Evolutionary conservation across 2,888 invertebrate species (phyloP).

Genomic region (Disparrhopalites patrizii): DNA sequence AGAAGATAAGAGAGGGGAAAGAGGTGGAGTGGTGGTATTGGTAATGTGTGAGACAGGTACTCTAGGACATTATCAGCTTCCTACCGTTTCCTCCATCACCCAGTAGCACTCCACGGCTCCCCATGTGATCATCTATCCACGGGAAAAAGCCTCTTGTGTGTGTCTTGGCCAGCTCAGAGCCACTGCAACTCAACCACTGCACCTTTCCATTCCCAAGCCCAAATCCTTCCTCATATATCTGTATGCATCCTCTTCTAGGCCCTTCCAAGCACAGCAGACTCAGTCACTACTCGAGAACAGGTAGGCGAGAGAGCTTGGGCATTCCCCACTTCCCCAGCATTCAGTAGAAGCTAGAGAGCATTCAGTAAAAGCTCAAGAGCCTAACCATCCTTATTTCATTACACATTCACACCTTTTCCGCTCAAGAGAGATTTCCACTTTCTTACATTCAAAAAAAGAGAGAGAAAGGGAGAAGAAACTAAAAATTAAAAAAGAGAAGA

Average conservation of each 20-base stretch:
- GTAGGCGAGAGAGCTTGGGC: neutral
- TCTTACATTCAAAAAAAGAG: neutral
- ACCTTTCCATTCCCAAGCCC: neutral
- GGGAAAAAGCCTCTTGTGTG: slow-evolving; percentile 16
- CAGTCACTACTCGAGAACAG: neutral
- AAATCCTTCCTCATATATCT: neutral
- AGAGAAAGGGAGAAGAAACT: too few relatives aligned
- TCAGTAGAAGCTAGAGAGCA: slow-evolving; percentile 12
- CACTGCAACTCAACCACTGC: neutral
- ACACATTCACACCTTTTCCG: slow-evolving; percentile 24
- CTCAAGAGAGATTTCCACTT: slow-evolving; percentile 9
- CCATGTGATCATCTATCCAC: slow-evolving; percentile 42
- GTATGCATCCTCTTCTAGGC: slow-evolving; percentile 14
- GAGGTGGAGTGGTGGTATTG: too few relatives aligned
- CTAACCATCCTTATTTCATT: slow-evolving; percentile 29
- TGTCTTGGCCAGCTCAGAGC: neutral
- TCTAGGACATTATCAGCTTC: slow-evolving; percentile 40
- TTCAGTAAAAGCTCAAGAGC: slow-evolving; percentile 18
- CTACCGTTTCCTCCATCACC: slow-evolving; percentile 41
- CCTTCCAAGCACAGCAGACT: neutral
- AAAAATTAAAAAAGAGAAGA: too few relatives aligned
- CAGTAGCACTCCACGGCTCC: slow-evolving; percentile 47
- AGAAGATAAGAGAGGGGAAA: neutral
- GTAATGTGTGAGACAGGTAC: slow-evolving; percentile 32
- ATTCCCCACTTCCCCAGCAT: too few relatives aligned